Percentiles rank a stretch among this genome's conserved stretches.
These are phyloP conservation scores for Monopis laevigella DNA, from an alignment of 2,888 invertebrate genomes.

Conservation along the genomic window DNA sequence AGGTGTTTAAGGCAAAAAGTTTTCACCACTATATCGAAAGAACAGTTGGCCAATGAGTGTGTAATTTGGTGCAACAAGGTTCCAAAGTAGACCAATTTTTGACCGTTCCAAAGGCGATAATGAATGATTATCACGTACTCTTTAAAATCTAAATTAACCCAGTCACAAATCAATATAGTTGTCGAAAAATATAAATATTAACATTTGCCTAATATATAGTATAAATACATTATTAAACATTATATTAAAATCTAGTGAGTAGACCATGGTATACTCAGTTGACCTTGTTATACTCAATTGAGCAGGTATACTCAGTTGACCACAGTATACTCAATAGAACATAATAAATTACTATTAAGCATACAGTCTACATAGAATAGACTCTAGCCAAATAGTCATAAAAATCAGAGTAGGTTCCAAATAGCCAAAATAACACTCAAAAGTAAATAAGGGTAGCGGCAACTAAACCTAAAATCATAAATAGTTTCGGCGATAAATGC, in stretches of 20 bases:
- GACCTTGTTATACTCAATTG: not conserved
- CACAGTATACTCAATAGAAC: conserved; percentile 3
- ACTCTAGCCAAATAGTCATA: conserved; percentile 47
- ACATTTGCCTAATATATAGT: not conserved
- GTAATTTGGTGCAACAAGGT: too few relatives aligned
- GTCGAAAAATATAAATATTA: not conserved
- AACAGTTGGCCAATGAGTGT: too few relatives aligned
- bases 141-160: too few relatives aligned
- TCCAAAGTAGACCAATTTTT: too few relatives aligned
- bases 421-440: conserved; percentile 60
- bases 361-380: conserved; percentile 33
- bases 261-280: conserved; percentile 3
- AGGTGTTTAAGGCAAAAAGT: too few relatives aligned
- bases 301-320: not conserved
- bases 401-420: conserved; percentile 57
- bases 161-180: not conserved
- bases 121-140: too few relatives aligned
- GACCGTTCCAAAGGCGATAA: too few relatives aligned
- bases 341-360: not conserved
- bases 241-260: conserved; percentile 1
- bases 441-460: conserved; percentile 45
- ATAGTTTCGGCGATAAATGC: conserved; percentile 40
- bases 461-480: conserved; percentile 40
- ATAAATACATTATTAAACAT: not conserved
- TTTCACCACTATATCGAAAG: too few relatives aligned